phyloP scores from a whole-genome alignment of 1,140 invertebrate genomes.

The Bathynomus jamesi region DNA sequence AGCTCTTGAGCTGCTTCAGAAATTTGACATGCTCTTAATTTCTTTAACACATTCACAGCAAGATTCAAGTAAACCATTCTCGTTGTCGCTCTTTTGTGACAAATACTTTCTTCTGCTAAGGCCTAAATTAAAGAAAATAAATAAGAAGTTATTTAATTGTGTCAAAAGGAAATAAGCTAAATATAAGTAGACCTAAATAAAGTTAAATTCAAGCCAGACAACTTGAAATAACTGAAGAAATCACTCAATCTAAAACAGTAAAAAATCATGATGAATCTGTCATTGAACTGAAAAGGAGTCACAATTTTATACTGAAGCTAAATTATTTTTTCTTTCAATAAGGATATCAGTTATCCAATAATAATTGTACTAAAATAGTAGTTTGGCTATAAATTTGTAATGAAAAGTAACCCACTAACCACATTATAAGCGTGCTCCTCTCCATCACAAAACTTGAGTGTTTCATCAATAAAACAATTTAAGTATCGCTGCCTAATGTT shows the following conservation, averaged over 20 bases:
- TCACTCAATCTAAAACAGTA: no score
- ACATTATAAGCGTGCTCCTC: conserved; percentile 62
- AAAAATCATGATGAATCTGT: no score
- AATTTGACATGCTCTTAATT: conserved; percentile 45
- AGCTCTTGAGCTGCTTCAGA: conserved; percentile 26
- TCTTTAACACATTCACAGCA: conserved; percentile 66
- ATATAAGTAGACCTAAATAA: no score
- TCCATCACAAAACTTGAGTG: conserved; percentile 56
- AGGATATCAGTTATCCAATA: no score
- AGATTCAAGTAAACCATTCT: conserved; percentile 76
- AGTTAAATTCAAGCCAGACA: no score
- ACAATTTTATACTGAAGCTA: no score
- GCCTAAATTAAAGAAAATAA: conserved; percentile 43
- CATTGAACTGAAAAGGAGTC: no score
- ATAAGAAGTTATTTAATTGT: background rate
- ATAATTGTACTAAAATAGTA: no score
- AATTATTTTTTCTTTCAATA: no score
- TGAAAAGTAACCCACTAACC: conserved; percentile 43
- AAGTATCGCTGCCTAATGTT: conserved; percentile 76
- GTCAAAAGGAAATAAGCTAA: conserved; percentile 5
- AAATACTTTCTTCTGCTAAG: conserved; percentile 41
- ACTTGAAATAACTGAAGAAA: no score
- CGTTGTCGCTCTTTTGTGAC: conserved; percentile 38
- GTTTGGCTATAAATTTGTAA: no score
- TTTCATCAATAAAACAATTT: conserved; percentile 78